phyloP scores from a whole-genome alignment of 2,888 invertebrate species.

The Papilio elwesi region DNA sequence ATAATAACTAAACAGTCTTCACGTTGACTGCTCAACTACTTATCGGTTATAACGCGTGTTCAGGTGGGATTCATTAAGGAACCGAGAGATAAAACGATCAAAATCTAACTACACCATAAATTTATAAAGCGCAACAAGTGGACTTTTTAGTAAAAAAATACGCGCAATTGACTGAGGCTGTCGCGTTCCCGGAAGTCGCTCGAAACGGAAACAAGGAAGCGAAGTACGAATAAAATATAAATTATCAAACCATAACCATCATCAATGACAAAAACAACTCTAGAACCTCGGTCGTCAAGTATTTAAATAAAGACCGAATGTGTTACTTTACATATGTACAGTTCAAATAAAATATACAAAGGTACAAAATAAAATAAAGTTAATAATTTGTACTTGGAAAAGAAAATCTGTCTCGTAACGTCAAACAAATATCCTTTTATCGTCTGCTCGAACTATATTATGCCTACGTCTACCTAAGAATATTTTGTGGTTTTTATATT shows the following conservation, averaged over 20 bases:
- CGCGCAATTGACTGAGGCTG: constrained; percentile 26
- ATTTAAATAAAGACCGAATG: constrained; percentile 79
- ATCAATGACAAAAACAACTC: constrained; percentile 40
- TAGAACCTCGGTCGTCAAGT: constrained; percentile 71
- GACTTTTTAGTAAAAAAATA: constrained; percentile 19
- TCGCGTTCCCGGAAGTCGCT: neutral
- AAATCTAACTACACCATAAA: constrained; percentile 24
- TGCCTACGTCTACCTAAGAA: constrained; percentile 78
- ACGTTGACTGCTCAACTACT: constrained; percentile 75
- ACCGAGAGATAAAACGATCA: constrained; percentile 54
- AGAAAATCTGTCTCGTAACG: constrained; percentile 64
- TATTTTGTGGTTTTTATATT: constrained; percentile 76
- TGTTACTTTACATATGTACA: constrained; percentile 82
- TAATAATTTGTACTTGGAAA: constrained; percentile 81
- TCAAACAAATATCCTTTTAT: constrained; percentile 66
- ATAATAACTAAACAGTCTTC: constrained; percentile 80
- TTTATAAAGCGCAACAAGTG: constrained; percentile 23
- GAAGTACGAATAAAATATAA: constrained; percentile 22
- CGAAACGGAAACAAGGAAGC: constrained; percentile 18
- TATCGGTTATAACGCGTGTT: constrained; percentile 49
- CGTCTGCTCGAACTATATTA: constrained; percentile 70
- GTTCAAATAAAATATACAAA: constrained; percentile 71
- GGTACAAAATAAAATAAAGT: constrained; percentile 72
- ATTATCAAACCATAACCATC: constrained; percentile 21
- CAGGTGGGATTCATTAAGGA: constrained; percentile 77